Evolutionary conservation across 2,888 invertebrate genomes (phyloP).

Genomic region (Branchipolynoe longqiensis): DNA sequence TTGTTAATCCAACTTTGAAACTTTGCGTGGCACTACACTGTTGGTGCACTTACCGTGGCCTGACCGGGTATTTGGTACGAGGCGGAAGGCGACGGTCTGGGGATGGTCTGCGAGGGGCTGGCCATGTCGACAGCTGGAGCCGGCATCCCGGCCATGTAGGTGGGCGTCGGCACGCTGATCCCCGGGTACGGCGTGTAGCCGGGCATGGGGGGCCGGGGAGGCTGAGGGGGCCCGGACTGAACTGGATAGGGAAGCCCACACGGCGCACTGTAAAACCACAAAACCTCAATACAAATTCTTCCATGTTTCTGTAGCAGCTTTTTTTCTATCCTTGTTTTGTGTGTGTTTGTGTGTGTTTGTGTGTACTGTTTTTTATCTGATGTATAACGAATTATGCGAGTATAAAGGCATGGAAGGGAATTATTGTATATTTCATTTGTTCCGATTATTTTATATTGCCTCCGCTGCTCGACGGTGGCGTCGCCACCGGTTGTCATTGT

Average conservation of each 20-base stretch:
- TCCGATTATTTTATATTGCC: too few species aligned
- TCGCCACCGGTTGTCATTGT: too few species aligned
- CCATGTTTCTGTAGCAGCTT: too few species aligned
- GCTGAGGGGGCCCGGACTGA: slow-evolving; percentile 7
- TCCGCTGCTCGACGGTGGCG: too few species aligned
- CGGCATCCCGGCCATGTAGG: slow-evolving; percentile 51
- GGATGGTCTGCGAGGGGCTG: slow-evolving; percentile 4
- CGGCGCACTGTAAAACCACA: slow-evolving; percentile 3
- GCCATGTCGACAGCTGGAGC: slow-evolving; percentile 27
- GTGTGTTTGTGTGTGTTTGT: too few species aligned
- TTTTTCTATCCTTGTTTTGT: too few species aligned
- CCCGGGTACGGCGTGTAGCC: slow-evolving; percentile 48
- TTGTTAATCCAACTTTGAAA: too few species aligned
- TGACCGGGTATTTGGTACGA: background rate
- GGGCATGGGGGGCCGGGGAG: slow-evolving; percentile 27
- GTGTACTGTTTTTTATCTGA: too few species aligned
- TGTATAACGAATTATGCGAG: too few species aligned
- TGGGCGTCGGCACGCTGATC: slow-evolving; percentile 20
- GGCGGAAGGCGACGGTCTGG: background rate
- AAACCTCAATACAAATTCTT: background rate
- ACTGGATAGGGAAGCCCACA: slow-evolving; percentile 53
- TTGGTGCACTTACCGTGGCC: background rate
- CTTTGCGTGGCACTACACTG: too few species aligned
- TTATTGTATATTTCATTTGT: too few species aligned
- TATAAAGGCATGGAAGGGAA: too few species aligned